A percentile compares a stretch with the other conserved stretches of the same genome.
Evolutionary conservation across 2,888 invertebrate species (phyloP).

Genomic region (Cheilosia vulpina): DNA sequence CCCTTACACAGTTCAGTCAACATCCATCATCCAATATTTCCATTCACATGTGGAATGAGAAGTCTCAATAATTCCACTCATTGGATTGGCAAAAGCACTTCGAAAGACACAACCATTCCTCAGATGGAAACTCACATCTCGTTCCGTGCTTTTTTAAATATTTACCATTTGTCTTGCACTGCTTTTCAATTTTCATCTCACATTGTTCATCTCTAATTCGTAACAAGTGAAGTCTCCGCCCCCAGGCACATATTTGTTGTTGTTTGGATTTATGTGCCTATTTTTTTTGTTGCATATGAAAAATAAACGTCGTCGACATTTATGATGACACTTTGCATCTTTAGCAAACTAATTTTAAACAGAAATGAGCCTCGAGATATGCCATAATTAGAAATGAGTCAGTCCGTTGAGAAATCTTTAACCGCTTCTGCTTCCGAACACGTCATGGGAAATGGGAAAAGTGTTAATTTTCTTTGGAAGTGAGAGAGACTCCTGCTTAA

Average conservation of each 20-base stretch:
- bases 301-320: conserved; percentile 56
- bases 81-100: conserved; percentile 8
- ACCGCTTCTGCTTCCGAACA: conserved; percentile 26
- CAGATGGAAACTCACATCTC: conserved; percentile 24
- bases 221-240: neutral
- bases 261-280: neutral
- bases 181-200: neutral
- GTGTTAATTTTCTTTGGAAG: conserved; percentile 56
- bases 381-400: conserved; percentile 68
- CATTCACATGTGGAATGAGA: conserved; percentile 33
- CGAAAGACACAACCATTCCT: conserved; percentile 10
- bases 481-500: conserved; percentile 3
- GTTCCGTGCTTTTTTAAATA: conserved; percentile 29
- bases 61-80: conserved; percentile 47
- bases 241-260: conserved; percentile 13
- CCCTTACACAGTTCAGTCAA: conserved; percentile 16
- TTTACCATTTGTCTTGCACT: conserved; percentile 33
- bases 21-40: conserved; percentile 26
- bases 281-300: conserved; percentile 21
- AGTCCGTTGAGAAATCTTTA: conserved; percentile 51
- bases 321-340: conserved; percentile 67
- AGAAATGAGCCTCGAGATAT: conserved; percentile 57
- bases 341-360: conserved; percentile 62
- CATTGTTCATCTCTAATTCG: conserved; percentile 21
- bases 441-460: conserved; percentile 52